These are phyloP conservation scores for Spodoptera litura DNA, from an alignment of 1,140 invertebrate species.

Conservation along the genomic window DNA sequence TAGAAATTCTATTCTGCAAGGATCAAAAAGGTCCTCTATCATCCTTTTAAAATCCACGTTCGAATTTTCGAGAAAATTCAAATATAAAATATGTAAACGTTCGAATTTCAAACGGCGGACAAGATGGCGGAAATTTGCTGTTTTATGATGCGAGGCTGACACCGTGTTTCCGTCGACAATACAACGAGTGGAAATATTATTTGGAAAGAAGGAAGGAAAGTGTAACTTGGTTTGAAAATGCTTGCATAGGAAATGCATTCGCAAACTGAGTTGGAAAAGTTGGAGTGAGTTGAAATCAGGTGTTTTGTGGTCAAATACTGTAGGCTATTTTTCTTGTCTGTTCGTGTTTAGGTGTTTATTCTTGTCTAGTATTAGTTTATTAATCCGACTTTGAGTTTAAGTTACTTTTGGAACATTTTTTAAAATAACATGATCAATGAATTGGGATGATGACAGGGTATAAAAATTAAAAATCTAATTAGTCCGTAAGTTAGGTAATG, in stretches of 20 bases:
- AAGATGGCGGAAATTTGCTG: conserved; percentile 20
- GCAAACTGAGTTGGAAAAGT: not conserved
- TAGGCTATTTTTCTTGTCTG: too few species aligned
- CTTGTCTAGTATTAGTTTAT: too few species aligned
- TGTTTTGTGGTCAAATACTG: not conserved
- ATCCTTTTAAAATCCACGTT: not conserved
- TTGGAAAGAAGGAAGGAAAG: conserved; percentile 15
- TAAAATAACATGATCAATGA: too few species aligned
- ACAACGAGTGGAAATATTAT: not conserved
- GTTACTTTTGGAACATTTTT: too few species aligned
- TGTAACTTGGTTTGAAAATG: not conserved
- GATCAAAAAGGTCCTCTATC: too few species aligned
- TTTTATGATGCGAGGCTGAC: conserved; percentile 18
- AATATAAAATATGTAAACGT: conserved; percentile 8
- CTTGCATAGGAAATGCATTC: not conserved
- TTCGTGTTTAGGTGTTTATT: too few species aligned
- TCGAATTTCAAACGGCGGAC: not conserved
- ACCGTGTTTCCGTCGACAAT: not conserved
- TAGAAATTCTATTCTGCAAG: too few species aligned
- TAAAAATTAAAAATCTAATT: too few species aligned
- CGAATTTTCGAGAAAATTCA: not conserved
- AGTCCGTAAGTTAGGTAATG: too few species aligned
- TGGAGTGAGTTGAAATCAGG: not conserved
- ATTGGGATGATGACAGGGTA: too few species aligned
- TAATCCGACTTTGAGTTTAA: too few species aligned